Conservation (phyloP, 2,888 invertebrate genomes). For the Pristionchus fissidentatus region DNA sequence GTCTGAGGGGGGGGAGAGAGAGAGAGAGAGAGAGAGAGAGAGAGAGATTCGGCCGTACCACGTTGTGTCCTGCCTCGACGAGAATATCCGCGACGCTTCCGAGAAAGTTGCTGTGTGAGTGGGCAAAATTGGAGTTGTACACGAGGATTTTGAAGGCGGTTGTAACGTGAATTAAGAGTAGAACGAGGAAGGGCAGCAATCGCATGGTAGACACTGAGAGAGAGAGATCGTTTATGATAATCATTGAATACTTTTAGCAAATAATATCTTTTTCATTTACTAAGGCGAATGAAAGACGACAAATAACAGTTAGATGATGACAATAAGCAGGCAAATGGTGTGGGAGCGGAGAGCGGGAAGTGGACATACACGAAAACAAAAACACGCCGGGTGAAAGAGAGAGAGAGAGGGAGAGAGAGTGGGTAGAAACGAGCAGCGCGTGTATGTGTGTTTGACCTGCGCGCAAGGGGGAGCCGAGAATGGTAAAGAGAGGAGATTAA, state of each 20-base stretch:
- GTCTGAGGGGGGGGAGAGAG: neutral
- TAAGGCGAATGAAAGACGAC: neutral
- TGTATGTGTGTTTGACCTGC: too few relatives aligned
- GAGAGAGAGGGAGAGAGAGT: too few relatives aligned
- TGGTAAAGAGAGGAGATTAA: too few relatives aligned
- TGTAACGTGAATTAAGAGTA: neutral
- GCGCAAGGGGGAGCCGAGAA: too few relatives aligned
- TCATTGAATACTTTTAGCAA: too few relatives aligned
- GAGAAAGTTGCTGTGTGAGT: slow-evolving; percentile 10
- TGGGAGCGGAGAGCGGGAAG: neutral
- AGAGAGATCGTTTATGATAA: too few relatives aligned
- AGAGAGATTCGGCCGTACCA: neutral
- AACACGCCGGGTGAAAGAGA: too few relatives aligned
- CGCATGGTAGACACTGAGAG: neutral
- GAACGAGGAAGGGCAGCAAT: neutral
- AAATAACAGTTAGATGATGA: neutral
- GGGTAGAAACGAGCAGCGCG: too few relatives aligned
- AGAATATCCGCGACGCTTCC: slow-evolving; percentile 10
- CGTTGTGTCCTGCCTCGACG: neutral
- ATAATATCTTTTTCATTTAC: too few relatives aligned
- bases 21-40: neutral
- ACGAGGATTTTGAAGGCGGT: slow-evolving; percentile 7
- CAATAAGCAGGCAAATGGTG: neutral
- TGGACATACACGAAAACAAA: neutral
- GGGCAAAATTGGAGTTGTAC: slow-evolving; percentile 10